phyloP scores from a whole-genome alignment of 2,113 vertebrate genomes.

The Cyprinus carpio region DNA sequence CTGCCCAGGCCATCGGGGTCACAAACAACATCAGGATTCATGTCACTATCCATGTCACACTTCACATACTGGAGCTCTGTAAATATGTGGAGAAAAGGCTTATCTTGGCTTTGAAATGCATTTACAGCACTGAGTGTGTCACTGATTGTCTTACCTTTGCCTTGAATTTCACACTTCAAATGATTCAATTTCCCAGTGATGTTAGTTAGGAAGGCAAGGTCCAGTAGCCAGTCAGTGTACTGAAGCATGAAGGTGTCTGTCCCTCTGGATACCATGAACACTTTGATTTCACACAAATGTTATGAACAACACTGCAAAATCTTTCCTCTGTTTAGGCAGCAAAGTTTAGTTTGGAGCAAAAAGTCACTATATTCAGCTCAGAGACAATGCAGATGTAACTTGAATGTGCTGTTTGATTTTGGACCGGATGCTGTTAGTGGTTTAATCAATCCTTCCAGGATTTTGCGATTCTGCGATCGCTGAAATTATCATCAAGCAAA shows the following conservation, averaged over 20 bases:
- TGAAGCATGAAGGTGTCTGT: conserved; percentile 18
- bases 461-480: too few relatives aligned
- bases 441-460: not conserved
- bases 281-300: conserved; percentile 56
- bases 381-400: not conserved
- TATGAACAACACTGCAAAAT: conserved; percentile 42
- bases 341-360: too few relatives aligned
- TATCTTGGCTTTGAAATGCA: too few relatives aligned
- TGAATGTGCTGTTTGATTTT: not conserved
- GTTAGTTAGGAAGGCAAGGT: conserved; percentile 55
- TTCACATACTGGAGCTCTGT: too few relatives aligned
- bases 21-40: too few relatives aligned
- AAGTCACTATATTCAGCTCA: not conserved
- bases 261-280: conserved; percentile 42
- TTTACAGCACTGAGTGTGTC: too few relatives aligned
- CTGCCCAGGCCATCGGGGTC: too few relatives aligned
- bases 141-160: conserved; percentile 52
- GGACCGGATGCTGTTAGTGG: not conserved
- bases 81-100: too few relatives aligned
- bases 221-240: conserved; percentile 46
- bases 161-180: conserved; percentile 61
- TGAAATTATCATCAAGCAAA: too few relatives aligned
- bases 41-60: too few relatives aligned
- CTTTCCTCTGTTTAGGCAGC: not conserved
- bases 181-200: conserved; percentile 56